Base-by-base conservation (phyloP, 2,888 invertebrate genomes). In the Argynnis bischoffii region DNA sequence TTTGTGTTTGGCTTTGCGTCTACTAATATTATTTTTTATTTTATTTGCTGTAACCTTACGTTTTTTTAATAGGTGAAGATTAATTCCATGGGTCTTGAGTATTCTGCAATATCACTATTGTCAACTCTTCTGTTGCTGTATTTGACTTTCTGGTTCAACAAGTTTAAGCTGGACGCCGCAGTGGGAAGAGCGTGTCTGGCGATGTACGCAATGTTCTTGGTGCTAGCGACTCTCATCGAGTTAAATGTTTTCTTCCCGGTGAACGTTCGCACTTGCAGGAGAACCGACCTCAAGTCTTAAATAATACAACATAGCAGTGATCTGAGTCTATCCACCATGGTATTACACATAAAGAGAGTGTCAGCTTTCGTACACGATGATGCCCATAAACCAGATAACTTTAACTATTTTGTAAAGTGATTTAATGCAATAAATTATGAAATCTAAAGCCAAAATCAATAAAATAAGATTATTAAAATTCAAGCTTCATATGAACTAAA, bases 231-330 rank as follows among this genome's bases (percentile, higher is more conserved):
- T 74, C 94, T 98, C 78, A 98, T 98, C 81, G 98, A 98, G 93
- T 94, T 98, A 80, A 98, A 98, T 89, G 97, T 97, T 74, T 98
- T 98, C 95, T 98, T 97, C 93, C 95, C 95, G 79, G 97, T 98
- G 78, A 98, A 98, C 91, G 93, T 96, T 77, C 97, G 97, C 76
- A 96, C 97, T 71, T 98, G 98, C 90, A 94, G 94, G 84, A 94
- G 95, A 83, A 84, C 79, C 77, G 90, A 91, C 82, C 83, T 90
- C 70, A 87, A 85, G 72, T 83, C 84, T 77, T 89, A 88, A 79
- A 54, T 26, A 51, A 63, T 68, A 60, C 50, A 66, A 63, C 50
- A 64, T 26, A 50, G 26, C 50, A 57, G 66, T 66, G 63, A 66
- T 56, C 48, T 65, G 68, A 41, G 56, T 56, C 53, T 53, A 47